Evolutionary conservation across 1,140 invertebrate species (phyloP), one percentile per base, ranked within the genome.

Genomic region (Anastrepha ludens): DNA sequence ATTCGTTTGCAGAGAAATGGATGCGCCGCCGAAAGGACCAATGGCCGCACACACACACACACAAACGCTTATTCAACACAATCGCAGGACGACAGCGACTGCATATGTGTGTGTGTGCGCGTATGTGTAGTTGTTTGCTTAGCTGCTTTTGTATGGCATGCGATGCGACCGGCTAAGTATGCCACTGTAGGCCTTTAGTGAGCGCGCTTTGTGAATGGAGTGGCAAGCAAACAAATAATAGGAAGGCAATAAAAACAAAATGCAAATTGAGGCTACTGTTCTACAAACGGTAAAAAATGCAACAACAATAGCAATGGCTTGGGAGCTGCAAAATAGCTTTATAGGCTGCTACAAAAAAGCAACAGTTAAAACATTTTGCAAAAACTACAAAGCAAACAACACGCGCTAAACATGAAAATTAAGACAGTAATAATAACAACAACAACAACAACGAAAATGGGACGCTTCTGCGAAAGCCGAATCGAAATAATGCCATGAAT

Each of bases 391-490:
- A 55, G 11, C 50, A 62, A 11, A 62, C 9, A 62, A 17, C 15
- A 13, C 11, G 17, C 8, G 60, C 60, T 74, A 74, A 6, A 29
- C 17, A 74, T 74, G 67, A 5, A 67, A 67, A 47, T 44, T 11
- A 74, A 74, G 67, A 74, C 67, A 81, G 44, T 20, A 81, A 55
- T 29, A 81, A 29, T 13, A 67, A 4, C n/a, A 81, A 58, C 6
- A 81, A 20, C 47, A 78, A 78, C 47, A 81, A n/a, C 50, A 55
- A 5, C 20, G 3, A 44, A 13, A 13, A 8, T 41, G 44, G 4
- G 13, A 29, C 64, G 67, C 67, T 44, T 41, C 44, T 70, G 67
- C 44, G 9, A 3, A 44, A 13, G 15, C 41, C 4, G 9, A 41
- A 44, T 29, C 47, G 50, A 55, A 55, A 81, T 58, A 20, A 58